Base-by-base conservation (phyloP, 2,113 vertebrate species). In the Artemisiospiza belli region DNA sequence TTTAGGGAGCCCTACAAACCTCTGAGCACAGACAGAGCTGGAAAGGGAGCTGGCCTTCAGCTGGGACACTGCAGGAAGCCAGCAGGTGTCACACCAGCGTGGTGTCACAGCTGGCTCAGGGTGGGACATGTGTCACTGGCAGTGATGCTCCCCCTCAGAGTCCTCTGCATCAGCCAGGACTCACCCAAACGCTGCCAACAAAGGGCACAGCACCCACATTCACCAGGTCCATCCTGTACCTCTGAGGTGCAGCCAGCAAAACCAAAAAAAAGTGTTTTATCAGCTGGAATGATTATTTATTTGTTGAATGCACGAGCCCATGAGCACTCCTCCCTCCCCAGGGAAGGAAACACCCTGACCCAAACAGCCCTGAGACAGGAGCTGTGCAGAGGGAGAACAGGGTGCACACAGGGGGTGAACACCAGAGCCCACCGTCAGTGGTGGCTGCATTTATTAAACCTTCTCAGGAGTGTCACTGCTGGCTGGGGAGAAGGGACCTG, bases 71-170 rank as follows among this genome's bases (percentile, higher is more conserved):
- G 41, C 39, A 74, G 64, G 28, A 89, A 47, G 21, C 6, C 46
- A 66, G n/a, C 12, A 16, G 11, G 8, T 18, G 7, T 62, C 82
- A 80, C 81, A 62, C 0, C n/a, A 87, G 63, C 10, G 1, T 2
- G 11, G 61, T 41, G 44, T 39, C 37, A 21, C 61, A 70, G 37
- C 63, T 92, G 31, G 0, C 33, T 55, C 23, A 10, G 25, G 37
- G 20, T 49, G 31, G 46, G 54, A 57, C 23, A 33, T 0, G 0
- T 3, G 24, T 54, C 39, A 39, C n/a, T 35, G 39, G 63, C 12
- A 70, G 52, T 1, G 8, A 44, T 31, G 58, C 8, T 82, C 4
- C 54, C 47, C 39, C 47, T 43, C 39, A 51, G 23, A 64, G 28
- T 15, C 31, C 46, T 43, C 82, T 13, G 1, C 64, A 24, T 33